These are phyloP conservation scores for Pangasius larnaudii DNA, from an alignment of 2,797 vertebrate genomes.

Conservation along the genomic window DNA sequence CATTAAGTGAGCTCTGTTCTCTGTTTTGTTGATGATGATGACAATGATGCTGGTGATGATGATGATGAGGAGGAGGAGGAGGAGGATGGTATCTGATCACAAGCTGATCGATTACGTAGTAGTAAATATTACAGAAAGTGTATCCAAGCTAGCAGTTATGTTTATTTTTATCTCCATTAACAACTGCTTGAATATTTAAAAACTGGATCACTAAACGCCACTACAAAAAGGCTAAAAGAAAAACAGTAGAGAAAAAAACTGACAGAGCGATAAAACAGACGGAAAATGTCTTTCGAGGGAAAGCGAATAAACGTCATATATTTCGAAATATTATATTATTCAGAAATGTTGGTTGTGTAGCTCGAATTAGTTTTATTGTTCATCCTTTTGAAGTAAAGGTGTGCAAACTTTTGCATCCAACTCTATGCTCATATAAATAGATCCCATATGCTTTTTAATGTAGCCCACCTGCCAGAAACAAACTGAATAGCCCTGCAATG, in stretches of 20 bases:
- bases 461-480: slow-evolving; percentile 9
- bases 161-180: background rate
- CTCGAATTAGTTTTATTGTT: background rate
- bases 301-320: background rate
- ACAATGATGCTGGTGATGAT: background rate
- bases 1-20: background rate
- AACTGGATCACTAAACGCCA: background rate
- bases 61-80: background rate
- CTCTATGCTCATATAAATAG: background rate
- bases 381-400: background rate
- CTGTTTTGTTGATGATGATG: background rate
- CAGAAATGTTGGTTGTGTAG: background rate
- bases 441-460: slow-evolving; percentile 9
- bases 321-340: background rate
- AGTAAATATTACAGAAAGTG: background rate
- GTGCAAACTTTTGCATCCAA: slow-evolving; percentile 16
- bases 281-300: background rate
- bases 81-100: background rate
- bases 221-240: background rate
- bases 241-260: background rate
- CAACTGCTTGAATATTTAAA: background rate
- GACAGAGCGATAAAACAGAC: background rate
- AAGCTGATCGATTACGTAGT: background rate
- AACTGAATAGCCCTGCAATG: background rate
- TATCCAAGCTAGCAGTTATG: background rate